These are phyloP conservation scores for Archocentrus centrarchus DNA, from an alignment of 2,113 vertebrate genomes.

Conservation along the genomic window DNA sequence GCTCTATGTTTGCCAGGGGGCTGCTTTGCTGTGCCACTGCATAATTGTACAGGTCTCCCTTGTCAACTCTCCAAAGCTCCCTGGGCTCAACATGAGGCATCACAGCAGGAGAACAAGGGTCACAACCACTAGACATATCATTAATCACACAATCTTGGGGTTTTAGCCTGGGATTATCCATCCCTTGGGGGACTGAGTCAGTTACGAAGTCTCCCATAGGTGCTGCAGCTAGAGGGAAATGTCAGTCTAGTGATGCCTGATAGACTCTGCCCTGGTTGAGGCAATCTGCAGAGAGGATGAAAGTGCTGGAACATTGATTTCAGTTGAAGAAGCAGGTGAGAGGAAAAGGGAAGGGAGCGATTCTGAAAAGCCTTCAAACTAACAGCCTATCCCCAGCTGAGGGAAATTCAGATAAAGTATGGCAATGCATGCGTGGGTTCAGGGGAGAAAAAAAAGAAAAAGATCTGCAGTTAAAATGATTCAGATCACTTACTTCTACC, in stretches of 20 bases:
- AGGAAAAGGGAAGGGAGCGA: constrained; percentile 47
- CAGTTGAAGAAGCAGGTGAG: constrained; percentile 65
- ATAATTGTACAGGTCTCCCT: constrained; percentile 70
- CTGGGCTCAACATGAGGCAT: constrained; percentile 54
- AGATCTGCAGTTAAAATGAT: constrained; percentile 16
- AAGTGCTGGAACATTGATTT: constrained; percentile 74
- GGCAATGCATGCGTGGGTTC: constrained; percentile 23
- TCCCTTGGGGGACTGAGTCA: constrained; percentile 53
- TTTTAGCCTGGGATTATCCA: constrained; percentile 73
- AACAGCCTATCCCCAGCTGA: constrained; percentile 37
- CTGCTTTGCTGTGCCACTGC: constrained; percentile 65
- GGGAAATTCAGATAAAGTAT: constrained; percentile 58
- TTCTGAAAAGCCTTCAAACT: constrained; percentile 53
- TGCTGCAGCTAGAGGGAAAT: constrained; percentile 61
- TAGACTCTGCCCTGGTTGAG: constrained; percentile 53
- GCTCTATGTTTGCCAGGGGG: constrained; percentile 56
- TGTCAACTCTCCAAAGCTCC: constrained; percentile 62
- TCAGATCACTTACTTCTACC: constrained; percentile 14
- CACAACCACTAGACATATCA: constrained; percentile 68
- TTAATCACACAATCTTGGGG: constrained; percentile 74
- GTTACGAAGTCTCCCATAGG: constrained; percentile 56
- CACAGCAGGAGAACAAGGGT: constrained; percentile 71
- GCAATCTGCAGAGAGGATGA: constrained; percentile 68
- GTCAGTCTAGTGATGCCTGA: constrained; percentile 66
- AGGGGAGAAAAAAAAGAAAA: neutral